Percentiles rank a stretch among this genome's conserved stretches.
Conservation (phyloP, 2,888 invertebrate species). For the Polydesmus complanatus region DNA sequence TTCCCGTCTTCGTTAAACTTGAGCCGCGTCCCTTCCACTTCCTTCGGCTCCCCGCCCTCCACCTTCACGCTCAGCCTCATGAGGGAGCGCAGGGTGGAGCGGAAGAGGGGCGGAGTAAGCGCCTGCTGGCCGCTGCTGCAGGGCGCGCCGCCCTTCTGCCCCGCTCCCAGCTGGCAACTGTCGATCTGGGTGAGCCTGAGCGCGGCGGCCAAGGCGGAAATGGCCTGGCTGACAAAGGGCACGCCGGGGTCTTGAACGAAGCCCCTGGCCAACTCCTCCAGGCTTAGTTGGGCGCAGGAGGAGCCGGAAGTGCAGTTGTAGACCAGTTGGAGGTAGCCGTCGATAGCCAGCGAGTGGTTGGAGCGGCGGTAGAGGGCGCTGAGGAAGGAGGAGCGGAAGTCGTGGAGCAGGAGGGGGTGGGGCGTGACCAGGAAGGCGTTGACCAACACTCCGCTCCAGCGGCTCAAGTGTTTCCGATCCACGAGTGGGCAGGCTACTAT, state of each 20-base stretch:
- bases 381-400: constrained; percentile 21
- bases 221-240: constrained; percentile 16
- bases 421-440: constrained; percentile 21
- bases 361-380: constrained; percentile 1
- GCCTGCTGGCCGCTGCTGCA: background rate
- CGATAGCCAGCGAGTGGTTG: constrained; percentile 5
- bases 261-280: constrained; percentile 2
- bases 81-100: constrained; percentile 21
- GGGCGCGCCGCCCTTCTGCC: background rate
- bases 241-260: constrained; percentile 15
- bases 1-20: constrained; percentile 24
- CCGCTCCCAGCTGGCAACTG: constrained; percentile 19
- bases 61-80: constrained; percentile 23
- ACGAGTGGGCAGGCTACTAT: constrained; percentile 12
- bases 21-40: constrained; percentile 23
- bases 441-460: constrained; percentile 1
- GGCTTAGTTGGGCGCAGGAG: constrained; percentile 4
- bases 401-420: constrained; percentile 23
- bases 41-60: constrained; percentile 19
- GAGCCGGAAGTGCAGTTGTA: background rate
- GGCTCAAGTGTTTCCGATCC: background rate
- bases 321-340: constrained; percentile 6
- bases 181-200: constrained; percentile 27
- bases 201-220: constrained; percentile 23
- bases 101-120: constrained; percentile 16